phyloP scores from a whole-genome alignment of 2,113 vertebrate species.

The Trematomus loennbergii region DNA sequence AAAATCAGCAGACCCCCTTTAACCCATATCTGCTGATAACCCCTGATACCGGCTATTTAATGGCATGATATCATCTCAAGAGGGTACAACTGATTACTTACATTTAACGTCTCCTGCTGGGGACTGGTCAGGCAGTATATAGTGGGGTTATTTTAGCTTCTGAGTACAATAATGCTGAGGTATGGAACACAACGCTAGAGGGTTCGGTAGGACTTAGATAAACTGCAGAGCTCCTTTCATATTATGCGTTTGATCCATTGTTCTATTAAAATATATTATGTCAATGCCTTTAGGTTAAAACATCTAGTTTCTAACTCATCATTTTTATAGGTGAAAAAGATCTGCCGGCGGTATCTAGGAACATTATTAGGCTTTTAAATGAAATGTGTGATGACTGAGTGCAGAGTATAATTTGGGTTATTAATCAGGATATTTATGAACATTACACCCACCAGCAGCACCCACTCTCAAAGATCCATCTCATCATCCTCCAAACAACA shows the following conservation, averaged over 20 bases:
- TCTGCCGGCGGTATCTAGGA: not conserved
- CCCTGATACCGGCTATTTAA: too few relatives aligned
- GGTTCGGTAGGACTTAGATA: not conserved
- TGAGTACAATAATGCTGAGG: too few relatives aligned
- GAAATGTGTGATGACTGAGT: not conserved
- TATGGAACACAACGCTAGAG: not conserved
- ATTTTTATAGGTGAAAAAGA: not conserved
- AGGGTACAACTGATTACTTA: not conserved
- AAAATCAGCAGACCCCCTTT: too few relatives aligned
- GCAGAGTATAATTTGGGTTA: conserved; percentile 2
- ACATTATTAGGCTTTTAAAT: conserved; percentile 9
- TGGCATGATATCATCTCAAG: too few relatives aligned
- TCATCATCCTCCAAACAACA: not conserved
- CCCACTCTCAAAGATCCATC: conserved; percentile 5
- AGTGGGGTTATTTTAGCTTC: not conserved
- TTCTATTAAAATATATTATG: not conserved
- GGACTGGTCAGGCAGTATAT: not conserved
- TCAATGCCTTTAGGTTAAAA: not conserved
- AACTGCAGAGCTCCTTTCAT: not conserved
- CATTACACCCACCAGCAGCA: conserved; percentile 24
- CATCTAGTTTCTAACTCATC: not conserved
- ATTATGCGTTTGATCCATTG: not conserved
- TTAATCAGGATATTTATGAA: conserved; percentile 3
- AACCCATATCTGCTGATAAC: too few relatives aligned
- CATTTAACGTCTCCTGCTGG: not conserved